Evolutionary conservation across 2,113 vertebrate genomes (phyloP).

Genomic region (Serinus canaria): DNA sequence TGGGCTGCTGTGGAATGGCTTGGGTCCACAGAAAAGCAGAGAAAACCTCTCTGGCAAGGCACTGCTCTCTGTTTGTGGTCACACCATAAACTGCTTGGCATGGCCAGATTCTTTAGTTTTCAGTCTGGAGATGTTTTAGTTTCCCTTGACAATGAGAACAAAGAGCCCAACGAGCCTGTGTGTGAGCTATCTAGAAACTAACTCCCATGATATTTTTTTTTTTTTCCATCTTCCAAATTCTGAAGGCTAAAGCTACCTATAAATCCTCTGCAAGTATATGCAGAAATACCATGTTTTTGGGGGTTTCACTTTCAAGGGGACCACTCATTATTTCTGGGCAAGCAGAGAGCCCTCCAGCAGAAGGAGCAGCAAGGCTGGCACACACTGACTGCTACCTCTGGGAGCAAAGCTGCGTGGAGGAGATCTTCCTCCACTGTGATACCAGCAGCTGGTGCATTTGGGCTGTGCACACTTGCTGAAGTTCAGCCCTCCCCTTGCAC

Average conservation of each 20-base stretch:
- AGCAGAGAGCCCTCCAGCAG: not conserved
- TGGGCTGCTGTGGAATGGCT: not conserved
- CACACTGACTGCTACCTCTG: fast-evolving
- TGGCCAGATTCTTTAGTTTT: not conserved
- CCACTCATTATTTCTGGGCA: not conserved
- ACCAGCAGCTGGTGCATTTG: not conserved
- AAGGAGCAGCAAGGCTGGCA: not conserved
- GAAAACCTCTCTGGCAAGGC: not conserved
- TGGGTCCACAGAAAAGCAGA: not conserved
- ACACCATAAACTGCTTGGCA: not conserved
- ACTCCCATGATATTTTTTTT: not conserved
- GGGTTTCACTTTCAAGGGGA: not conserved
- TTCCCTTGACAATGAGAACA: not conserved
- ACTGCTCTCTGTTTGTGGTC: not conserved
- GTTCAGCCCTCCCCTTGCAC: not conserved
- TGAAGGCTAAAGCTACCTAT: not conserved
- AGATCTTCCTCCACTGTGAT: not conserved
- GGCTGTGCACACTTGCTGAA: not conserved
- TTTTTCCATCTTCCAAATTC: not conserved
- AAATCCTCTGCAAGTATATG: not conserved
- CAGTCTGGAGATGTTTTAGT: not conserved
- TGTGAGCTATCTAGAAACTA: not conserved
- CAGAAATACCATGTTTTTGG: not conserved
- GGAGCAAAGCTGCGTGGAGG: not conserved
- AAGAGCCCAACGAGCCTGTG: not conserved